Percentiles rank a stretch among this genome's conserved stretches.
Evolutionary conservation across 30 jellyfish, hydroid and myxozoan genomes (phyloP).

Genomic region (Aurelia aurita complex sp. Pacific): DNA sequence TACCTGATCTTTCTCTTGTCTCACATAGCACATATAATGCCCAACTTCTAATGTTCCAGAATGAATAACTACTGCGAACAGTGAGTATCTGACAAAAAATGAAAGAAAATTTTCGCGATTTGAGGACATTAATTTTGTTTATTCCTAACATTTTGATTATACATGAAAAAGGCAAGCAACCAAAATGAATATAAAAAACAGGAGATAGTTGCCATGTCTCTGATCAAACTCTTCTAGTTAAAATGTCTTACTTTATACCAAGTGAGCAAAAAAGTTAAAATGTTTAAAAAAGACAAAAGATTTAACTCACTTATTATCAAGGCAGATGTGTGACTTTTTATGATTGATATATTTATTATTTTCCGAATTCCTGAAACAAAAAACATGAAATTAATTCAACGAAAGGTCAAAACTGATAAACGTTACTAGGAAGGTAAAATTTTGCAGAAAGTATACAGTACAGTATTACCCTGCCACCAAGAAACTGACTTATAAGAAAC

Average conservation of each 20-base stretch:
- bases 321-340: constrained; percentile 28
- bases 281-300: too few relatives aligned
- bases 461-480: too few relatives aligned
- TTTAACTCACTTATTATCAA: constrained; percentile 78
- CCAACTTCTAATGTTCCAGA: constrained; percentile 98
- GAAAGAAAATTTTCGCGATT: not conserved
- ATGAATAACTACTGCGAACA: constrained; percentile 98
- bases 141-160: not conserved
- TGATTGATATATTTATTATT: constrained; percentile 42
- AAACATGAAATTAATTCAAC: not conserved
- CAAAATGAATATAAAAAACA: too few relatives aligned
- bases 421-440: too few relatives aligned
- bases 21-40: constrained; percentile 88
- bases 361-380: constrained; percentile 48
- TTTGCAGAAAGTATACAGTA: too few relatives aligned
- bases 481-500: too few relatives aligned
- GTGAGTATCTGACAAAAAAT: constrained; percentile 71
- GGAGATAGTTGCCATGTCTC: too few relatives aligned
- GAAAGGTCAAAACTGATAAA: not conserved
- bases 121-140: not conserved
- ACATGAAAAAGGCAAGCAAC: not conserved
- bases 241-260: too few relatives aligned
- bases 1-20: constrained; percentile 96
- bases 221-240: too few relatives aligned
- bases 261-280: too few relatives aligned